phyloP scores from a whole-genome alignment of 2,797 vertebrate species.

The Notolabrus celidotus region DNA sequence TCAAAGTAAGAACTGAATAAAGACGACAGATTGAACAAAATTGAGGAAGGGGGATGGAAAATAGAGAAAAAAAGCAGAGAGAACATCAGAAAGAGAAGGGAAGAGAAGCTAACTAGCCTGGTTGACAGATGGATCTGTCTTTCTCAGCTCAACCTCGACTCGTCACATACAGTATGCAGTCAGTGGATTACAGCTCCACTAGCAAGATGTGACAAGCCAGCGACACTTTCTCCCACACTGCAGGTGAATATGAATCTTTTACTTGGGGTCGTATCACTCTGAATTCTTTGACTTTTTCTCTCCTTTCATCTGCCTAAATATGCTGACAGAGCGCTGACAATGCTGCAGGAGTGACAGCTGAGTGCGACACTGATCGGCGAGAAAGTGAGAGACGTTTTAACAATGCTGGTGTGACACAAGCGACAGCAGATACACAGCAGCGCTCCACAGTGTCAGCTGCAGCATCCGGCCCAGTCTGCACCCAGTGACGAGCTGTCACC shows the following conservation, averaged over 20 bases:
- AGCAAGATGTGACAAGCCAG: conserved; percentile 36
- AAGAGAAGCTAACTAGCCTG: not conserved
- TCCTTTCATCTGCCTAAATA: not conserved
- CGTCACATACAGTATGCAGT: conserved; percentile 36
- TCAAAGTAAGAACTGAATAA: conserved; percentile 32
- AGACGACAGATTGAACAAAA: not conserved
- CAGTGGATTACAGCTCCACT: conserved; percentile 36
- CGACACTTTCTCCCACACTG: conserved; percentile 19
- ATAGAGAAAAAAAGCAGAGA: conserved; percentile 1
- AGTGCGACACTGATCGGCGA: conserved; percentile 38
- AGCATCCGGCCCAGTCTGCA: conserved; percentile 25
- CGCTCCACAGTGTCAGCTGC: conserved; percentile 8
- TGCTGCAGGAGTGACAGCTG: conserved; percentile 23
- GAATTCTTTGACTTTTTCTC: not conserved
- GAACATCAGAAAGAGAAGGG: conserved; percentile 4
- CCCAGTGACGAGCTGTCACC: conserved; percentile 45
- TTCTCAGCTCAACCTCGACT: conserved; percentile 7
- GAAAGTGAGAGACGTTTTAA: conserved; percentile 34
- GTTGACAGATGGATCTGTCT: conserved; percentile 38
- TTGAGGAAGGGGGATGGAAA: not conserved
- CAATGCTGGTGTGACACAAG: conserved; percentile 26
- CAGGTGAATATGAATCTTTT: conserved; percentile 57
- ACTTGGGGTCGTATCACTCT: conserved; percentile 39
- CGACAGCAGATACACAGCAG: conserved; percentile 23
- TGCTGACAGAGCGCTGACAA: conserved; percentile 41